These are phyloP conservation scores for Xestia xanthographa DNA, from an alignment of 2,888 invertebrate species.

Conservation along the genomic window DNA sequence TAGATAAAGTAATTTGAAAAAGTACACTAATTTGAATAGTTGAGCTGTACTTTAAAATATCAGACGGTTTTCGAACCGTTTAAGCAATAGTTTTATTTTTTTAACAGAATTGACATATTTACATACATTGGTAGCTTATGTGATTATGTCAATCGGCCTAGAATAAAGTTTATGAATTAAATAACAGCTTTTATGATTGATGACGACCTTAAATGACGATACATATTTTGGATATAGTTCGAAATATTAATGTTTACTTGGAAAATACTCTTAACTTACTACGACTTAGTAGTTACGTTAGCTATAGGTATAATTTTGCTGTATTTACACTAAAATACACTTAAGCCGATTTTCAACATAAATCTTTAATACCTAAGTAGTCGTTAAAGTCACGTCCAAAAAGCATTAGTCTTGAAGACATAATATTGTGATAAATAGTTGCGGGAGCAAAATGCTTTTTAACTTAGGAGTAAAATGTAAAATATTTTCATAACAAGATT, in stretches of 20 bases:
- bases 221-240: background rate
- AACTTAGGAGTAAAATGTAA: background rate
- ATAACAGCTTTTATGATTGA: conserved; percentile 1
- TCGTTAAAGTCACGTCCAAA: conserved; percentile 10
- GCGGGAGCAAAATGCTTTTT: background rate
- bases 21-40: background rate
- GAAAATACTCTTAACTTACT: background rate
- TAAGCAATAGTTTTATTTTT: background rate
- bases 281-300: background rate
- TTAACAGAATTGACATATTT: background rate
- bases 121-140: background rate
- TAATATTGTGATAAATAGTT: conserved; percentile 16
- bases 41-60: background rate
- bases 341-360: background rate
- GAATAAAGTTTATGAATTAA: background rate
- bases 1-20: background rate
- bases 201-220: background rate
- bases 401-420: background rate
- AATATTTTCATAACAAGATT: background rate
- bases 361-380: conserved; percentile 4
- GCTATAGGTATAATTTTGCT: background rate
- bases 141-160: background rate
- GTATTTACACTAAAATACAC: conserved; percentile 21
- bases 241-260: background rate
- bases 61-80: background rate